Percentiles rank a stretch among this genome's conserved stretches.
Conservation (phyloP, 2,113 vertebrate species). For the Pristiophorus japonicus region DNA sequence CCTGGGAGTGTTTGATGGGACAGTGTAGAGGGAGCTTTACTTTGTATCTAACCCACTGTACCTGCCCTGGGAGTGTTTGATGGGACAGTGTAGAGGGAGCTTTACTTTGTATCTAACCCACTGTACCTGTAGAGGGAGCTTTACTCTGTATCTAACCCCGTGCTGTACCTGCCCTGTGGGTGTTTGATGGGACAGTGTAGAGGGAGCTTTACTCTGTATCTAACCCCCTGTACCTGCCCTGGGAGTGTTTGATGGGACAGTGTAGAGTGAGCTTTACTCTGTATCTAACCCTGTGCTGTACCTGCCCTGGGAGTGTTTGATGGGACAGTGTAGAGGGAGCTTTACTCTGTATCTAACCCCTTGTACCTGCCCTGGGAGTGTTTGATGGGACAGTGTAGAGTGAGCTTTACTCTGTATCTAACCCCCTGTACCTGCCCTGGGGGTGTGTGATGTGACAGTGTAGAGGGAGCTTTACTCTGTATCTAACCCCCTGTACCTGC, state of each 20-base stretch:
- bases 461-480: background rate
- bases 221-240: background rate
- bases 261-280: background rate
- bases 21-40: background rate
- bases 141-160: too few species aligned
- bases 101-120: too few species aligned
- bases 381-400: background rate
- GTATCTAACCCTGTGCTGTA: background rate
- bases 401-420: background rate
- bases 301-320: background rate
- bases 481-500: background rate
- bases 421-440: background rate
- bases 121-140: background rate
- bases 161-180: too few species aligned
- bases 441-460: background rate
- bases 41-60: background rate
- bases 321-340: background rate
- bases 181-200: background rate
- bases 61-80: background rate
- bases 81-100: background rate
- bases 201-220: background rate
- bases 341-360: background rate
- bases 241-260: background rate
- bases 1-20: background rate
- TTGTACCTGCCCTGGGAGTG: background rate